Evolutionary conservation across 1,140 invertebrate genomes (phyloP).

Genomic region (Monomorium pharaonis): DNA sequence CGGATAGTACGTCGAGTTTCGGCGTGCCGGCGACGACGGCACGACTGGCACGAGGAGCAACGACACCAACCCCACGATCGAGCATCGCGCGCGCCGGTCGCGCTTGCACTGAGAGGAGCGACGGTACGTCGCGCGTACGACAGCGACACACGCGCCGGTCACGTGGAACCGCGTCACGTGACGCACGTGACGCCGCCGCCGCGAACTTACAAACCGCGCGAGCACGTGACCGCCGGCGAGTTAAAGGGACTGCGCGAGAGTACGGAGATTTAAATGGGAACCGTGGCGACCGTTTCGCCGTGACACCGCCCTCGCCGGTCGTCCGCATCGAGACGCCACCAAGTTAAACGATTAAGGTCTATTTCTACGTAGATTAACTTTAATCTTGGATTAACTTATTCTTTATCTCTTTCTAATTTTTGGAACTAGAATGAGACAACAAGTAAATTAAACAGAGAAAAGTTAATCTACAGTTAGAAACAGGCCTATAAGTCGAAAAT

Average conservation of each 20-base stretch:
- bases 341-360: background rate
- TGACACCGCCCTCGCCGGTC: background rate
- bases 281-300: background rate
- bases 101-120: slow-evolving; percentile 42
- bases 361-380: too few species aligned
- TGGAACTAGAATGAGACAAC: too few species aligned
- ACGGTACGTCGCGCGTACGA: background rate
- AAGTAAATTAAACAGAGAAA: too few species aligned
- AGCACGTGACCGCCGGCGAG: slow-evolving; percentile 50
- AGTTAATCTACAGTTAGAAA: too few species aligned
- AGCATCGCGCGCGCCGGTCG: slow-evolving; percentile 47
- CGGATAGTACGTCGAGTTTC: slow-evolving; percentile 33
- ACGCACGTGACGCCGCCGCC: slow-evolving; percentile 25
- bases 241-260: slow-evolving; percentile 29
- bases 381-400: too few species aligned
- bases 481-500: too few species aligned
- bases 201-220: slow-evolving; percentile 34
- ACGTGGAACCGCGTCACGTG: slow-evolving; percentile 47
- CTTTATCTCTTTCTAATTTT: too few species aligned
- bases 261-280: slow-evolving; percentile 27
- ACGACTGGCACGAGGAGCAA: background rate
- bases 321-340: too few species aligned
- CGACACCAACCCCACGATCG: too few species aligned
- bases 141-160: slow-evolving; percentile 24
- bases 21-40: slow-evolving; percentile 6